phyloP scores from a whole-genome alignment of 2,888 invertebrate genomes.

The Cryptus viduatorius region DNA sequence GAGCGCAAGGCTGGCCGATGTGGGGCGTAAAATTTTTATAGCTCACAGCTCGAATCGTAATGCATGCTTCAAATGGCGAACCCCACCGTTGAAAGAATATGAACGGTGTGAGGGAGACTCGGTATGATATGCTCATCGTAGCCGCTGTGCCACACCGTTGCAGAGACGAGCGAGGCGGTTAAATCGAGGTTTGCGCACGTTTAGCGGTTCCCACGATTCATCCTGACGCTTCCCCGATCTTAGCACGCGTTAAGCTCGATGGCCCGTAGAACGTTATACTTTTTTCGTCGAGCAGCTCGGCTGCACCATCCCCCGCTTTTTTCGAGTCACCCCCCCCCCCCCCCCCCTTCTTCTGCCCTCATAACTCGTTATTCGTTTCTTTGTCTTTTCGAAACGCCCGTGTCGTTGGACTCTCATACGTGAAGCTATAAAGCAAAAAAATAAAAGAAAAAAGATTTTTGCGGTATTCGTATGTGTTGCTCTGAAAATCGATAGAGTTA shows the following conservation, averaged over 20 bases:
- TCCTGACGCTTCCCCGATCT: constrained; percentile 66
- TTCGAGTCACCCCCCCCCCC: constrained; percentile 1
- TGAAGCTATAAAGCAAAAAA: not conserved
- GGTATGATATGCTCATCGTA: not conserved
- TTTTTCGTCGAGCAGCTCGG: constrained; percentile 20
- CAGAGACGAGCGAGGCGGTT: constrained; percentile 21
- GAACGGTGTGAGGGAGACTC: not conserved
- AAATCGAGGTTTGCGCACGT: constrained; percentile 67
- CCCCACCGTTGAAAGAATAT: constrained; percentile 12
- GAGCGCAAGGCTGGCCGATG: not conserved
- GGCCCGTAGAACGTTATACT: constrained; percentile 72
- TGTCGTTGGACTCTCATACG: not conserved
- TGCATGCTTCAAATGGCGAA: constrained; percentile 14
- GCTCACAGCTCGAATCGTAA: constrained; percentile 20
- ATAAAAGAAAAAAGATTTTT: constrained; percentile 5
- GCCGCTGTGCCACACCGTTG: constrained; percentile 44
- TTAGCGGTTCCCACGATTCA: constrained; percentile 76
- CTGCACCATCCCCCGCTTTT: constrained; percentile 50
- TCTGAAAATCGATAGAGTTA: not conserved
- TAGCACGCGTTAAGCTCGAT: constrained; percentile 76
- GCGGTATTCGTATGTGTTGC: not conserved
- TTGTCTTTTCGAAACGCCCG: constrained; percentile 13
- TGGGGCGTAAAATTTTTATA: constrained; percentile 39
- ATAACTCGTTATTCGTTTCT: constrained; percentile 20
- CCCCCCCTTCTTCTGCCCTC: not conserved